Conservation (phyloP, 2,113 vertebrate genomes). For the Hemicordylus capensis region DNA sequence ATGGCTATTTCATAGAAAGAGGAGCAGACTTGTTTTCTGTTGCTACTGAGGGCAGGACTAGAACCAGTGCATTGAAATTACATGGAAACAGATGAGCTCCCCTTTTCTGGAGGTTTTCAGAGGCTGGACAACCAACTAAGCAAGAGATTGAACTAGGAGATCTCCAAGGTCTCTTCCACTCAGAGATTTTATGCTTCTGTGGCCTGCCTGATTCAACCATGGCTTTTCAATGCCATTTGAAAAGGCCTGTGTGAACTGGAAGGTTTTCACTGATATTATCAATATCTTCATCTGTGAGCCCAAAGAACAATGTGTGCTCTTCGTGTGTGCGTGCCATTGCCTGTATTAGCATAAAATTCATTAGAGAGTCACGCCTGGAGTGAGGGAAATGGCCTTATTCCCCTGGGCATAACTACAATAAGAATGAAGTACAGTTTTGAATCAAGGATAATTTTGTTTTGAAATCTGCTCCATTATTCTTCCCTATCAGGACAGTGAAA, state of each 20-base stretch:
- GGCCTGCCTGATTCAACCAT: not conserved
- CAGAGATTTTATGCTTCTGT: too few species aligned
- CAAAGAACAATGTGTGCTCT: not conserved
- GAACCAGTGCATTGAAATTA: too few species aligned
- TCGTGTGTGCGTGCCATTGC: not conserved
- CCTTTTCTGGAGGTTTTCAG: too few species aligned
- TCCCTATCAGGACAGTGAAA: not conserved
- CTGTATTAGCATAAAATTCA: not conserved
- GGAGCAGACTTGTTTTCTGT: too few species aligned
- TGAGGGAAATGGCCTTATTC: not conserved
- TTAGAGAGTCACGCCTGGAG: not conserved
- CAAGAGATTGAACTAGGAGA: too few species aligned
- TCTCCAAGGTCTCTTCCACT: too few species aligned
- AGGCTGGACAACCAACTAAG: too few species aligned
- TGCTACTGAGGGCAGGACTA: too few species aligned
- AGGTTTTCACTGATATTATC: not conserved
- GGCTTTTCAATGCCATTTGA: not conserved
- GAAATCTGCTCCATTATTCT: not conserved
- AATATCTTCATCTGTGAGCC: not conserved
- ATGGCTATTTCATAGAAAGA: too few species aligned
- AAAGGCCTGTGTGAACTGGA: not conserved
- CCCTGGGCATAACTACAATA: not conserved
- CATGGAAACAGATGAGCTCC: too few species aligned
- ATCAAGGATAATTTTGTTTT: not conserved
- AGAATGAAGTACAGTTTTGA: conserved; percentile 9